Evolutionary conservation across 2,888 invertebrate genomes (phyloP), one percentile per base, ranked within the genome.

Genomic region (Drosophila koepferae): DNA sequence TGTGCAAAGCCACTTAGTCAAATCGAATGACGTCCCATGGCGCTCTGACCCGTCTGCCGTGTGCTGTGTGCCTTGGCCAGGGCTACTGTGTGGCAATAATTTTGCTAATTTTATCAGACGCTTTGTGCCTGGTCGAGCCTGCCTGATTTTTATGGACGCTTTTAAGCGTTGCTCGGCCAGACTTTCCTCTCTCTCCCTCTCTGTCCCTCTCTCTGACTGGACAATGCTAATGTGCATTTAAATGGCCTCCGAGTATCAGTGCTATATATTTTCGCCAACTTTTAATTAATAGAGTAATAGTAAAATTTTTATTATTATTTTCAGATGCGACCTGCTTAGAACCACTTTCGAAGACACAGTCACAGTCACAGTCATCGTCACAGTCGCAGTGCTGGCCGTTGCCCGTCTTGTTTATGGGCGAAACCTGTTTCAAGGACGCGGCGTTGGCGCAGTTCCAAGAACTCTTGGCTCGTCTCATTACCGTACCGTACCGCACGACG

Each of bases 381-480:
- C 18, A 16, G 31, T 43, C 16, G 2, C 28, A n/a, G 54, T 5
- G 38, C 9, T n/a, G 58, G 36, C 62, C 72, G 74, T 69, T 72
- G 84, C 58, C 64, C 66, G 66, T 61, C 79, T 78, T 73, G 69
- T 77, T 87, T 81, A 81, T 78, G 88, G 74, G 64, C 67, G 55
- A 85, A 90, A 90, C 88, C 82, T 78, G 83, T 87, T 90, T 84
- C 90, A 84, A 84, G 83, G 90, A 84, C 83, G 83, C 82, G 82
- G 71, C 72, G 78, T 62, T 67, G 85, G 85, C 82, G 81, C 72
- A 73, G 54, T 89, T 89, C 83, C 90, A 83, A 83, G 90, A 89
- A 89, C 72, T 87, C 66, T 69, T 46, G 74, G 70, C 65, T 72
- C 48, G 75, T 68, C 74, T 85, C 71, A 89, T 87, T 86, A 83